These are phyloP conservation scores for Drosophila mayaguana DNA, from an alignment of 2,888 invertebrate genomes.

Conservation along the genomic window DNA sequence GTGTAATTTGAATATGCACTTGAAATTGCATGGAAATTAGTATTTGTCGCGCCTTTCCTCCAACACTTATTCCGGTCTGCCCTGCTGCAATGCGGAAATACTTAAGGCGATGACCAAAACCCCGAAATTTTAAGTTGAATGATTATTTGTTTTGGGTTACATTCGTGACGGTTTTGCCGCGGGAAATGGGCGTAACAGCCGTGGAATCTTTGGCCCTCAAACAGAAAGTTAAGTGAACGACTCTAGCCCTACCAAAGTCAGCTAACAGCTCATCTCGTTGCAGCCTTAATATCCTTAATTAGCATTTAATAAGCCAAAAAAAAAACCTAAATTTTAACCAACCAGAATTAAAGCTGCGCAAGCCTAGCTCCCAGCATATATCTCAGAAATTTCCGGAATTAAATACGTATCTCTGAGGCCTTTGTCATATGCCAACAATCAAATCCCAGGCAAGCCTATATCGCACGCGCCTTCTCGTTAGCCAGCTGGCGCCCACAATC, in stretches of 20 bases:
- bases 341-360: background rate
- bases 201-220: background rate
- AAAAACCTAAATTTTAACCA: background rate
- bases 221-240: background rate
- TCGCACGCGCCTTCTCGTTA: background rate
- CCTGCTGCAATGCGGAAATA: constrained; percentile 60
- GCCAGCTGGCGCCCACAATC: constrained; percentile 44
- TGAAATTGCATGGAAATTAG: constrained; percentile 73
- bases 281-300: background rate
- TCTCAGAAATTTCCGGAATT: background rate
- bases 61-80: constrained; percentile 58
- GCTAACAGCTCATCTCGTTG: too few relatives aligned
- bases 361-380: background rate
- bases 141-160: constrained; percentile 61
- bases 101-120: constrained; percentile 38
- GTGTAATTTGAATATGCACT: constrained; percentile 78
- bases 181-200: constrained; percentile 34
- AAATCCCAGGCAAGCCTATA: constrained; percentile 29
- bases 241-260: too few relatives aligned
- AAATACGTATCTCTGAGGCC: constrained; percentile 12
- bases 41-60: constrained; percentile 57
- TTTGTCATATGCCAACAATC: constrained; percentile 35
- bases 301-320: background rate
- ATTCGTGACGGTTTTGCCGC: constrained; percentile 39
- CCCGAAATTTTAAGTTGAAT: constrained; percentile 29